Evolutionary conservation across 2,113 vertebrate species (phyloP).

Genomic region (Phalacrocorax brasilianus): DNA sequence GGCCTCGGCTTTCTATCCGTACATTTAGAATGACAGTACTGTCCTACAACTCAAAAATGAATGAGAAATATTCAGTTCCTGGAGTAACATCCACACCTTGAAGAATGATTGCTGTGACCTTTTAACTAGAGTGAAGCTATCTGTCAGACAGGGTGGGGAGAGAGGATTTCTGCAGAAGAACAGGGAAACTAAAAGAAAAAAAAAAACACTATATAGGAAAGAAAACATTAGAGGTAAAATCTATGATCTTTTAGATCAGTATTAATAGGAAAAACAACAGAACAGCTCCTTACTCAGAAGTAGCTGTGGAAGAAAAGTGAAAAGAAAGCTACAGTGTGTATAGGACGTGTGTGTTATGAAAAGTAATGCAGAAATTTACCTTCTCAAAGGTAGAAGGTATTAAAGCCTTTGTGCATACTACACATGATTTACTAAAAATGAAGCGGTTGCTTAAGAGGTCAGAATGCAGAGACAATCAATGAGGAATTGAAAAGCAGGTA

Average conservation of each 20-base stretch:
- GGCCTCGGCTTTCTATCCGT: background rate
- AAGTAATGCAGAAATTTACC: background rate
- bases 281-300: background rate
- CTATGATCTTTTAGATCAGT: background rate
- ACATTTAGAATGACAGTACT: constrained; percentile 9
- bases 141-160: background rate
- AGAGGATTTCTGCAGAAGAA: background rate
- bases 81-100: constrained; percentile 2
- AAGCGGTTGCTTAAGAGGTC: background rate
- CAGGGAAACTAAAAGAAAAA: background rate
- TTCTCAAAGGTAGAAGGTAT: background rate
- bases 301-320: background rate
- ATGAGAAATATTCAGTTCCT: constrained; percentile 30
- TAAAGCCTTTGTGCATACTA: background rate
- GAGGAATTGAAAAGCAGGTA: background rate
- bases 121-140: background rate
- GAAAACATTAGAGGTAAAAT: background rate
- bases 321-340: background rate
- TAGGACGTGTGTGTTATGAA: background rate
- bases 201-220: background rate
- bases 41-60: constrained; percentile 12
- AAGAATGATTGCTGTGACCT: constrained; percentile 14
- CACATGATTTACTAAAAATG: background rate
- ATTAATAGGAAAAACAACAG: background rate
- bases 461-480: background rate